A percentile compares a stretch with the other conserved stretches of the same genome.
Evolutionary conservation across 30 jellyfish, hydroid and myxozoan genomes (phyloP).

Genomic region (Mastigias papua): DNA sequence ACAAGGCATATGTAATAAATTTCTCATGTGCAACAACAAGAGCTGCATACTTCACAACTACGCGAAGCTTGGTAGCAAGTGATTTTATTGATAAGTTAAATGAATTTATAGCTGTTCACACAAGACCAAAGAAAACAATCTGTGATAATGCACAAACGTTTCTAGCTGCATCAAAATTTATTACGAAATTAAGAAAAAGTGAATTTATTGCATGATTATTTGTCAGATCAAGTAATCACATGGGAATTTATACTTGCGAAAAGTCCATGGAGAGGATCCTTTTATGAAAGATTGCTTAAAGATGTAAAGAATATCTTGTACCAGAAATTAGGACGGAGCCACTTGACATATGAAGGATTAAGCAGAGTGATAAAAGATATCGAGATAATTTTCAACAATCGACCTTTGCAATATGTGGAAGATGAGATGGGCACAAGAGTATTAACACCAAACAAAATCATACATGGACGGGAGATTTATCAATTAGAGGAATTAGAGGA

Average conservation of each 20-base stretch:
- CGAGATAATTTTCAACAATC: conserved; percentile 40
- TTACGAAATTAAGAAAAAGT: conserved; percentile 24
- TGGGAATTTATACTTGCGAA: conserved; percentile 44
- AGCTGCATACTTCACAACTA: conserved; percentile 40
- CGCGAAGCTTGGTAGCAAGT: conserved; percentile 23
- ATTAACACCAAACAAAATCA: conserved; percentile 50
- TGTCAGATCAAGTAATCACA: conserved; percentile 13
- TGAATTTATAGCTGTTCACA: conserved; percentile 23
- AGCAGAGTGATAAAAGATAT: conserved; percentile 37
- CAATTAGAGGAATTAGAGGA: conserved; percentile 10
- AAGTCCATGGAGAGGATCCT: conserved; percentile 57
- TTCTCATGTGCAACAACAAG: conserved; percentile 40
- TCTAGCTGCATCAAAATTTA: conserved; percentile 52
- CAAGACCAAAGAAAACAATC: conserved; percentile 54
- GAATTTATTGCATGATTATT: conserved; percentile 51
- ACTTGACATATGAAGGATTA: conserved; percentile 38
- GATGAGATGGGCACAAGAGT: conserved; percentile 61
- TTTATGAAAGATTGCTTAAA: conserved; percentile 55
- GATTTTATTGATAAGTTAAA: conserved; percentile 47
- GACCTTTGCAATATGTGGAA: conserved; percentile 72
- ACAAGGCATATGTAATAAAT: conserved; percentile 2
- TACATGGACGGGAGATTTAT: conserved; percentile 54
- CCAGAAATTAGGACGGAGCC: conserved; percentile 53
- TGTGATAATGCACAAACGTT: conserved; percentile 71
- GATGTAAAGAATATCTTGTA: conserved; percentile 30